Conservation (phyloP, 2,797 vertebrate species). For the Syngnathus rostellatus region DNA sequence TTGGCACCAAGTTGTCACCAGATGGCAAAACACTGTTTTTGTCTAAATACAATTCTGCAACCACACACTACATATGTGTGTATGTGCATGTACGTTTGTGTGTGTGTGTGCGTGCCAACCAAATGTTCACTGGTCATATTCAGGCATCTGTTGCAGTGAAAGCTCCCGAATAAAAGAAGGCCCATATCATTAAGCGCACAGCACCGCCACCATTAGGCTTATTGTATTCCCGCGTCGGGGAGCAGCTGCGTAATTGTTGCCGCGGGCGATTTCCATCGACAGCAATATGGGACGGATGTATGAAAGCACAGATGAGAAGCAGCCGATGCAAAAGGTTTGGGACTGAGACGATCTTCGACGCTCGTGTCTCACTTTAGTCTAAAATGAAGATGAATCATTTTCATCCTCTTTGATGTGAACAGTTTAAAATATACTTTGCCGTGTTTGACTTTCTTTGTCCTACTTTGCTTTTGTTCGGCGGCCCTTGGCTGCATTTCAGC, state of each 20-base stretch:
- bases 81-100: no score
- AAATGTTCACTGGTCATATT: background rate
- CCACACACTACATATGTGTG: no score
- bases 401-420: background rate
- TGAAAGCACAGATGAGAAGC: conserved; percentile 44
- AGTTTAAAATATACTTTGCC: background rate
- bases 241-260: conserved; percentile 63
- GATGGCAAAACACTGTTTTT: no score
- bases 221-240: conserved; percentile 44
- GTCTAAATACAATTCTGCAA: no score
- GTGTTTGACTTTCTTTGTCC: background rate
- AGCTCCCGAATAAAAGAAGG: background rate
- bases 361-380: background rate
- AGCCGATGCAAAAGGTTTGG: background rate
- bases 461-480: background rate
- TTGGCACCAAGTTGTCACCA: no score
- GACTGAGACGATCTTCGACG: background rate
- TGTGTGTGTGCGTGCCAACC: background rate
- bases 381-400: background rate
- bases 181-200: conserved; percentile 17
- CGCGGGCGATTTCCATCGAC: conserved; percentile 63
- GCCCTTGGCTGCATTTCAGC: background rate
- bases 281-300: conserved; percentile 45
- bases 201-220: conserved; percentile 25
- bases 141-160: background rate